Evolutionary conservation across 37 sponge, comb jelly and placozoan species (phyloP), one percentile per base, ranked within the genome.

Genomic region (Theonella swinhoei): DNA sequence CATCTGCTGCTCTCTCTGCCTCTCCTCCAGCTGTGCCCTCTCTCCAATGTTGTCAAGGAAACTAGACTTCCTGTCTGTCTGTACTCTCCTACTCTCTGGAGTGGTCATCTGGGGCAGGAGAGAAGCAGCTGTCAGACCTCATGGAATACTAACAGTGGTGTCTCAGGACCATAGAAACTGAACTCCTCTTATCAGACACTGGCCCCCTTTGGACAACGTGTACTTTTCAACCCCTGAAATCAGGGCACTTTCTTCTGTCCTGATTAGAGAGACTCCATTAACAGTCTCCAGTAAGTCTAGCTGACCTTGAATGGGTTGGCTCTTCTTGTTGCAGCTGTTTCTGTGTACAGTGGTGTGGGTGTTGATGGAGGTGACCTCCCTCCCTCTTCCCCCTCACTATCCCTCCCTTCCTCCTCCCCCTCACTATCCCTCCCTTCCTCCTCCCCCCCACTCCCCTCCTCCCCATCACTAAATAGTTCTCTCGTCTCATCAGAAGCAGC

Each of bases 41-140:
- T 76, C 35, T 0, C 61, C 39, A 22, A 88, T 83, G 42, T 88
- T 88, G 63, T 83, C 83, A 29, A 88, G 84, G 42, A 88, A 88
- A 30, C 79, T 63, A 5, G 83, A 42, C 71, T 62, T 41, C 17
- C 89, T n/a, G 7, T 83, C 72, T 41, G 23, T 58, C 71, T 69
- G 39, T 5, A 88, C 61, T 79, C 62, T 77, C 79, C 72, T 88
- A 19, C 76, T 80, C 61, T 76, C 82, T 19, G 88, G 88, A 11
- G 88, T 83, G 24, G 89, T 65, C 41, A 82, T 76, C 89, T 88
- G 36, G n/a, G n/a, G n/a, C n/a, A n/a, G n/a, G n/a, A n/a, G n/a
- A 36, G 38, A 22, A 17, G 62, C 31, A 32, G 20, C 4, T 11
- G 68, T 9, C 9, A 0, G 68, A 3, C 2, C 64, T 64, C 1